phyloP scores from a whole-genome alignment of 2,797 vertebrate genomes.

The Aphelocoma californica region DNA sequence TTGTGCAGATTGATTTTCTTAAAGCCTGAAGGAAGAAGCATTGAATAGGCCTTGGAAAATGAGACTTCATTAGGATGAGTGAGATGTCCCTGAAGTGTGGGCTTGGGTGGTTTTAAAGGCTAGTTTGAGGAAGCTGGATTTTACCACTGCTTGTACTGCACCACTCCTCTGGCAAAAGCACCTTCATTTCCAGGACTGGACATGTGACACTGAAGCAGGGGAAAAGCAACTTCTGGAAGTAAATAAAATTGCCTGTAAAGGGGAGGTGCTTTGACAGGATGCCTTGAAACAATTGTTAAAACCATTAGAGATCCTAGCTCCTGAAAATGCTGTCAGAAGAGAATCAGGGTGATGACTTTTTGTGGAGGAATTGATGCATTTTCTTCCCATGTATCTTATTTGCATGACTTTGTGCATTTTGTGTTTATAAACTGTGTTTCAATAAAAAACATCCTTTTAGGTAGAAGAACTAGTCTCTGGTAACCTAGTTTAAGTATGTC shows the following conservation, averaged over 20 bases:
- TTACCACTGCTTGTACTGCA: not conserved
- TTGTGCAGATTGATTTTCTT: not conserved
- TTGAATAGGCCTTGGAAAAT: not conserved
- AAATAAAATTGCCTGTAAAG: not conserved
- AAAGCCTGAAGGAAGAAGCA: not conserved
- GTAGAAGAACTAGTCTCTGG: not conserved
- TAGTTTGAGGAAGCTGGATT: not conserved
- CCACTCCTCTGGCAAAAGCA: not conserved
- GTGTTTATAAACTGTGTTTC: not conserved
- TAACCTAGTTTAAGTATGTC: not conserved
- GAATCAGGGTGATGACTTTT: not conserved
- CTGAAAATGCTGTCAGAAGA: not conserved
- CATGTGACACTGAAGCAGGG: not conserved
- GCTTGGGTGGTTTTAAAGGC: not conserved
- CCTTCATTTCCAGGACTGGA: not conserved
- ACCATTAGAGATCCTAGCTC: not conserved
- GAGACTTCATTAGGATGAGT: not conserved
- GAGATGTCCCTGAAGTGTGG: not conserved
- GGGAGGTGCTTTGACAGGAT: not conserved
- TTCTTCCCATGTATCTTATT: not conserved
- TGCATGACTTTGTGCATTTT: not conserved
- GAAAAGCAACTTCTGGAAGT: not conserved
- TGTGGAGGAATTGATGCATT: not conserved
- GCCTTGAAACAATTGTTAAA: not conserved
- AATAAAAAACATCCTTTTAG: not conserved